Percentiles rank a stretch among this genome's conserved stretches.
These are phyloP conservation scores for Chloebia gouldiae DNA, from an alignment of 2,113 vertebrate species.

Conservation along the genomic window DNA sequence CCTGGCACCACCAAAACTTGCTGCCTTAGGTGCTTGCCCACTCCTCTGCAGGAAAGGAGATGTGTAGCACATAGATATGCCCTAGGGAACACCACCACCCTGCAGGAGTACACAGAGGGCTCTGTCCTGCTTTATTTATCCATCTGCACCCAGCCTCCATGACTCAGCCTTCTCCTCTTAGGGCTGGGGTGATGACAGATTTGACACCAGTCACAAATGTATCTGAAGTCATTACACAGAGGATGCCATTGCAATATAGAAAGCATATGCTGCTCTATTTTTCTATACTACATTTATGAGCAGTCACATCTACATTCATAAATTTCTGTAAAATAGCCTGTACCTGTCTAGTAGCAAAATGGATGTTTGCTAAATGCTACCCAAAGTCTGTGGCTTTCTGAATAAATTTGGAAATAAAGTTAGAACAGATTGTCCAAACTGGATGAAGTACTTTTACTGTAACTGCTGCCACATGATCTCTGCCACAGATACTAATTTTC, in stretches of 20 bases:
- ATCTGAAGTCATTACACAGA: not conserved
- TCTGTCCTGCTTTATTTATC: not conserved
- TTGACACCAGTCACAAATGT: not conserved
- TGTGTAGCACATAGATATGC: not conserved
- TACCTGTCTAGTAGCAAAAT: not conserved
- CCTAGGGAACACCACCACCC: not conserved
- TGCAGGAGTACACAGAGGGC: not conserved
- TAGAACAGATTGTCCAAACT: not conserved
- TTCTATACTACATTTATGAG: not conserved
- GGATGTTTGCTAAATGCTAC: not conserved
- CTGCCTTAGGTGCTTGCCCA: not conserved
- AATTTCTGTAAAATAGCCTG: not conserved
- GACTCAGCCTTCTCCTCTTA: not conserved
- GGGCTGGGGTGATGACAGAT: not conserved
- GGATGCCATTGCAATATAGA: not conserved
- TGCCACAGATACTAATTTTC: not conserved
- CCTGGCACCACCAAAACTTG: fast-evolving
- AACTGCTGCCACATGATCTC: not conserved
- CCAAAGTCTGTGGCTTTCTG: not conserved
- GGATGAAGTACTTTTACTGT: not conserved
- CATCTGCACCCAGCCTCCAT: not conserved
- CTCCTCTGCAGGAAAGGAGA: not conserved
- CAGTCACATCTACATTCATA: not conserved
- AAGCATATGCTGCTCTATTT: not conserved
- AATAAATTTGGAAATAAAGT: not conserved